These are phyloP conservation scores for Clepsis dumicolana DNA, from an alignment of 2,888 invertebrate species.

Conservation along the genomic window DNA sequence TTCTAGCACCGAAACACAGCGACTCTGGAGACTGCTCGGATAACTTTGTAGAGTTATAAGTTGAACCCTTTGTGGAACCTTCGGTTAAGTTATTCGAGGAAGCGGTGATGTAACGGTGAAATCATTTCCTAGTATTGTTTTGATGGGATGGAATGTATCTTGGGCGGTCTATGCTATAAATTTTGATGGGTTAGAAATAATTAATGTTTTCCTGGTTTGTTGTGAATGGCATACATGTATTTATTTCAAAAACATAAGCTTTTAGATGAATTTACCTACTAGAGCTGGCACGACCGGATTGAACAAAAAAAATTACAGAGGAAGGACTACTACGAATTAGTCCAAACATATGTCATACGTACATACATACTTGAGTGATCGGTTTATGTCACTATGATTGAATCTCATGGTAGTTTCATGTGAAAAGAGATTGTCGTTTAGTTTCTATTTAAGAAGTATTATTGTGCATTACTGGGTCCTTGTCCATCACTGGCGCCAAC, in stretches of 20 bases:
- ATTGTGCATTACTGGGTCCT: too few species aligned
- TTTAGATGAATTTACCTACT: too few species aligned
- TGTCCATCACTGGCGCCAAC: too few species aligned
- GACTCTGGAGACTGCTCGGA: background rate
- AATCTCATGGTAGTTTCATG: too few species aligned
- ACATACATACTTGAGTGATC: too few species aligned
- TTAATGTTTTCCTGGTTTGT: slow-evolving; percentile 1
- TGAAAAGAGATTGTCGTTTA: too few species aligned
- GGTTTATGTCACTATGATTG: too few species aligned
- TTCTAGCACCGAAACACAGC: background rate
- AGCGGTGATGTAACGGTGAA: slow-evolving; percentile 23
- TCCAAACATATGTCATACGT: too few species aligned
- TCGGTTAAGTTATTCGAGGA: slow-evolving; percentile 25
- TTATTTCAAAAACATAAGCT: background rate
- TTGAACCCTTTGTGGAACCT: slow-evolving; percentile 18
- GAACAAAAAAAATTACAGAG: too few species aligned
- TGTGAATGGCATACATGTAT: background rate
- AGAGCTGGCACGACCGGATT: too few species aligned
- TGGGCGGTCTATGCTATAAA: slow-evolving; percentile 8
- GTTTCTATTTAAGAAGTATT: too few species aligned
- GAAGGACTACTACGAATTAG: too few species aligned
- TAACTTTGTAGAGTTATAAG: slow-evolving; percentile 8
- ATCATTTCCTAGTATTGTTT: slow-evolving; percentile 33
- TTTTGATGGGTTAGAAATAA: background rate
- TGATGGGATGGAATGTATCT: slow-evolving; percentile 20